Conservation (phyloP, 2,888 invertebrate genomes). For the Corythucha ciliata region DNA sequence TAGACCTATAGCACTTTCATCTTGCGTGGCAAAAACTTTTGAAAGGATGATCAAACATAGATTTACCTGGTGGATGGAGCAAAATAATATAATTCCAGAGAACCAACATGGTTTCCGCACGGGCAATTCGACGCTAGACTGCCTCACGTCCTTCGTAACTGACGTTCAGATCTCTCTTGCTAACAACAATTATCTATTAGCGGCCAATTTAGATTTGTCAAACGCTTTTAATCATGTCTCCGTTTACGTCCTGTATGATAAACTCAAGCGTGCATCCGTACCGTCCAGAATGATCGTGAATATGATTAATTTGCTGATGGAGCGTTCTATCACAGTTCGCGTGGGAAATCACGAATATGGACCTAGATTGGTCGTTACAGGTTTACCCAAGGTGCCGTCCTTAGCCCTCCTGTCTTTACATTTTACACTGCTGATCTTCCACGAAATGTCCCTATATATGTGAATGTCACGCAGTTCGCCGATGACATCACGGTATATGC, state of each 20-base stretch:
- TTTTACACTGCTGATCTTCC: slow-evolving; percentile 4
- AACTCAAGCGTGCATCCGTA: slow-evolving; percentile 6
- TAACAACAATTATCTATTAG: slow-evolving; percentile 9
- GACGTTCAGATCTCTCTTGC: slow-evolving; percentile 6
- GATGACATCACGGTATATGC: slow-evolving; percentile 12
- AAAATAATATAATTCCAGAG: slow-evolving; percentile 16
- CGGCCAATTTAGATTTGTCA: slow-evolving; percentile 16
- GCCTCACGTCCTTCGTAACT: slow-evolving; percentile 1
- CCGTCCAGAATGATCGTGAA: background rate
- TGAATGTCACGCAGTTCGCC: slow-evolving; percentile 17
- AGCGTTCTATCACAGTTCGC: background rate
- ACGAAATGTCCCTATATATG: slow-evolving; percentile 1
- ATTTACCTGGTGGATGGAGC: slow-evolving; percentile 21
- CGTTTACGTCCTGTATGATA: background rate
- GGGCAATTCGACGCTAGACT: slow-evolving; percentile 14
- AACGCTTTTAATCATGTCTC: slow-evolving; percentile 22
- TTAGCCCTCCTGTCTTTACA: slow-evolving; percentile 14
- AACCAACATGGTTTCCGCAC: slow-evolving; percentile 22
- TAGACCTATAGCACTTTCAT: slow-evolving; percentile 19
- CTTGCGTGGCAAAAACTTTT: slow-evolving; percentile 21
- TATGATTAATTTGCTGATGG: background rate
- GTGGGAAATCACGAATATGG: background rate
- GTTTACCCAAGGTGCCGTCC: slow-evolving; percentile 11
- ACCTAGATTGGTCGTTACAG: background rate
- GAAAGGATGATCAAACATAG: slow-evolving; percentile 18